Conservation (phyloP, 2,797 vertebrate genomes). For the Bucorvus abyssinicus region DNA sequence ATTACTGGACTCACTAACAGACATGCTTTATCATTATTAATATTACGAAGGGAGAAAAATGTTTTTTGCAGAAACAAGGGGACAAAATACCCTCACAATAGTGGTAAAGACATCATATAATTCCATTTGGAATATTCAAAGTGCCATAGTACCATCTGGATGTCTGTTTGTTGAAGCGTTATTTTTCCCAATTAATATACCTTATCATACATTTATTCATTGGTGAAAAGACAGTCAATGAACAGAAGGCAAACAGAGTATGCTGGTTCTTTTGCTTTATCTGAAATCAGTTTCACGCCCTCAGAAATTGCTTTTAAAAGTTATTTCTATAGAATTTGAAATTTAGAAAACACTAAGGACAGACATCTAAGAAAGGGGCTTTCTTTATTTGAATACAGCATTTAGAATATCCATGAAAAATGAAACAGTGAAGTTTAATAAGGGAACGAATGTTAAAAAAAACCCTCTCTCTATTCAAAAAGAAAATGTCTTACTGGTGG, state of each 20-base stretch:
- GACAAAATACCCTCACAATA: slow-evolving; percentile 59
- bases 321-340: background rate
- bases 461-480: background rate
- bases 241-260: background rate
- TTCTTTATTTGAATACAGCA: background rate
- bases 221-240: slow-evolving; percentile 14
- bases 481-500: background rate
- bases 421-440: background rate
- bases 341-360: background rate
- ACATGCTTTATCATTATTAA: slow-evolving; percentile 5
- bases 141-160: slow-evolving; percentile 55
- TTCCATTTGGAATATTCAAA: slow-evolving; percentile 60
- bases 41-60: background rate
- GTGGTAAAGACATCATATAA: slow-evolving; percentile 30
- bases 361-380: background rate
- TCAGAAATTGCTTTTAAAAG: background rate
- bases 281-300: background rate
- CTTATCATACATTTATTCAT: slow-evolving; percentile 48
- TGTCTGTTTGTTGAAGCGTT: slow-evolving; percentile 42
- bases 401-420: background rate
- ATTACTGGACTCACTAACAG: background rate
- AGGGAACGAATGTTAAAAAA: background rate
- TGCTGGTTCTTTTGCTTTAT: slow-evolving; percentile 1
- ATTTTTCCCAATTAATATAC: slow-evolving; percentile 56
- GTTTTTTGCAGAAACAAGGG: slow-evolving; percentile 34